Conservation (phyloP, 2,797 vertebrate genomes). For the Muscicapa striata region DNA sequence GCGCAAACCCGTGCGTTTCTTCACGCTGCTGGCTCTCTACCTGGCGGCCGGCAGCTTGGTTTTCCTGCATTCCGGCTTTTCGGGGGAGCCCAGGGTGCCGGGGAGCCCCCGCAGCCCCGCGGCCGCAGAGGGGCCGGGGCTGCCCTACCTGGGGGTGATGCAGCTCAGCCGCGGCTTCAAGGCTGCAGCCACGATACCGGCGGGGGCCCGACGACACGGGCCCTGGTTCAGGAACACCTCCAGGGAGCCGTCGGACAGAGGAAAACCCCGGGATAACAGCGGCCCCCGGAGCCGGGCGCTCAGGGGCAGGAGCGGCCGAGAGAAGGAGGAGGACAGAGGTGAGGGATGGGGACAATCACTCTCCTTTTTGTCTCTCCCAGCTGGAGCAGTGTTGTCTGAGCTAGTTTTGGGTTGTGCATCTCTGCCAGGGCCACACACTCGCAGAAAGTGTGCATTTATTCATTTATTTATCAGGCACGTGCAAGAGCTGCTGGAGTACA, state of each 20-base stretch:
- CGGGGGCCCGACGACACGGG: conserved; percentile 77
- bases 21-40: conserved; percentile 93
- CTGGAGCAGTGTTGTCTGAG: fast-evolving
- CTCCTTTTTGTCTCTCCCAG: neutral
- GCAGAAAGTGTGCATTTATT: neutral
- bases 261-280: conserved; percentile 77
- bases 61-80: conserved; percentile 89
- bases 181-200: conserved; percentile 59
- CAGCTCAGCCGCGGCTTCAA: conserved; percentile 81
- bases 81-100: conserved; percentile 74
- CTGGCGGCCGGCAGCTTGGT: conserved; percentile 92
- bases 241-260: conserved; percentile 69
- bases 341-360: neutral
- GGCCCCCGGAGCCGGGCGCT: conserved; percentile 82
- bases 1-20: conserved; percentile 90
- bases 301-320: conserved; percentile 83
- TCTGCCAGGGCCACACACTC: fast-evolving
- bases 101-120: conserved; percentile 52
- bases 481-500: fast-evolving
- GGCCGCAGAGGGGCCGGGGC: conserved; percentile 53
- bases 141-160: conserved; percentile 76
- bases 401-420: neutral
- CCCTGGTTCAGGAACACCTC: conserved; percentile 83
- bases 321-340: conserved; percentile 92
- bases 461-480: fast-evolving